Base-by-base conservation (phyloP, 2,888 invertebrate species). In the Melieria omissa region DNA sequence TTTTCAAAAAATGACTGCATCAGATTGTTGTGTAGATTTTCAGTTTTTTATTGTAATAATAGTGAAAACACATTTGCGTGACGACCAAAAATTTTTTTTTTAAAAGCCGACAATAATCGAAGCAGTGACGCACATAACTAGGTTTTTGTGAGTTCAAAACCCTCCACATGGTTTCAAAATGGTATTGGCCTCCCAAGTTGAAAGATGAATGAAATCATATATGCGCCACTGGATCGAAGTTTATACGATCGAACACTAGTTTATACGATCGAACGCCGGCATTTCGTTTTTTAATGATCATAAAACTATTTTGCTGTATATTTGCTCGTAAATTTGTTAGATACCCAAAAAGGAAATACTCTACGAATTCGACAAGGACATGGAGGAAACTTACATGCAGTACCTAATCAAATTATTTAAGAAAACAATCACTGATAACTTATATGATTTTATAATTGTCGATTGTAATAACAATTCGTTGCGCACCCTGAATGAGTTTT, bases 371-470 rank as follows among this genome's bases (percentile, higher is more conserved):
- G 98, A 98, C 80, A 90, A 91, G 57, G 90, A 89, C 44, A 91
- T 93, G 90, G 98, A 98, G 86, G 91, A 92, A 68, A 89, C 91
- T 4, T 99, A 98, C 83, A 87, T 94, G 78, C 90, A 89, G 75
- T 96, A 94, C 68, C 89, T 99, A 74, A 89, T 94, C 73, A 95
- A 96, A 88, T 93, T 96, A 10, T 97, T 96, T 85, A 96, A 95
- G 84, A 95, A 97, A 87, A 95, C 94, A 44, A 89, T 98, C 4
- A 93, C 93, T 8, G 96, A 97, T 87, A 94, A 95, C 73, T 95
- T 94, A 84, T 98, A 97, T 87, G 92, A 93, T 72, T 97, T 98
- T 85, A 93, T 98, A 78, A 95, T 99, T 83, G 92, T 95, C 58
- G 98, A 99, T 87, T 94, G 95, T 81, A 91, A 95, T 54, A 97